Evolutionary conservation across 2,888 invertebrate genomes (phyloP).

Genomic region (Andrena marginata): DNA sequence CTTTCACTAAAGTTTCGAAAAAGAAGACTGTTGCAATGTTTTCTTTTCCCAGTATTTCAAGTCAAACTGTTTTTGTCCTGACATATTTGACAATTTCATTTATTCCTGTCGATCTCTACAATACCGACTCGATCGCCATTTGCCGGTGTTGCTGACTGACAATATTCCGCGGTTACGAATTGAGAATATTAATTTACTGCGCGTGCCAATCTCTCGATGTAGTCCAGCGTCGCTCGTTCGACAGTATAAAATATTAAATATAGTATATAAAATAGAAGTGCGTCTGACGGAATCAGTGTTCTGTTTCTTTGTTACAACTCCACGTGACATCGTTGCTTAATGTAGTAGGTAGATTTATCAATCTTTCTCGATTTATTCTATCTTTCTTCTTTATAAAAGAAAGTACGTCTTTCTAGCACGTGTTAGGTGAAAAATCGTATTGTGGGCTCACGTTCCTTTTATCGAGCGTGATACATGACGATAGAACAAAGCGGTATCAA

Average conservation of each 20-base stretch:
- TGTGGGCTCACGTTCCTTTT: too few species aligned
- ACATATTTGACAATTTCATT: neutral
- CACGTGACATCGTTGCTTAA: neutral
- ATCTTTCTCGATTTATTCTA: neutral
- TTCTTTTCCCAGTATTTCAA: neutral
- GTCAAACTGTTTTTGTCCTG: neutral
- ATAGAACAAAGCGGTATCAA: too few species aligned
- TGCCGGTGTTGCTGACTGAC: conserved; percentile 44
- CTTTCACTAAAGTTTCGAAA: neutral
- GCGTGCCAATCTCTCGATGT: neutral
- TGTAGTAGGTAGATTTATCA: neutral
- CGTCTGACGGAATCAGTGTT: neutral
- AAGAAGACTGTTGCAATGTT: neutral
- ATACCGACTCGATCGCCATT: conserved; percentile 49
- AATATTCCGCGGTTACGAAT: conserved; percentile 22
- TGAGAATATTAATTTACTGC: conserved; percentile 14
- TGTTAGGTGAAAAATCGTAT: neutral
- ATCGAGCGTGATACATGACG: too few species aligned
- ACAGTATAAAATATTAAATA: neutral
- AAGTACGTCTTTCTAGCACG: neutral
- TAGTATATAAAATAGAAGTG: neutral
- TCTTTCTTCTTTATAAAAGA: neutral
- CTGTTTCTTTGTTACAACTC: neutral
- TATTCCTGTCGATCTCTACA: conserved; percentile 3
- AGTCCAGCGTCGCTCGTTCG: neutral